phyloP scores from a whole-genome alignment of 2,113 vertebrate genomes.

The Eudyptes chrysolophus region DNA sequence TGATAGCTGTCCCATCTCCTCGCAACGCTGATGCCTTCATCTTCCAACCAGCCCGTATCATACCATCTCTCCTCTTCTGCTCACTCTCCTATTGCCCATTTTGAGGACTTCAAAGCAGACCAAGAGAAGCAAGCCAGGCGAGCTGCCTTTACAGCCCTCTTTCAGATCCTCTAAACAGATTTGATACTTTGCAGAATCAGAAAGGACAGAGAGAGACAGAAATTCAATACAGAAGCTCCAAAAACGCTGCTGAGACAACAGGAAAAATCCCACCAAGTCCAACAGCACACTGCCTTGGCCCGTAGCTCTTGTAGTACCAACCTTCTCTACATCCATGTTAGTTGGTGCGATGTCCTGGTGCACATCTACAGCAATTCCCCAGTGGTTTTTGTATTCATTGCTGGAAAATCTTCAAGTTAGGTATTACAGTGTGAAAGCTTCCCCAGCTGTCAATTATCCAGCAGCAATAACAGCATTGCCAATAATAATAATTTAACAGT shows the following conservation, averaged over 20 bases:
- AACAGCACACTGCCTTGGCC: not conserved
- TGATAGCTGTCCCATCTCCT: not conserved
- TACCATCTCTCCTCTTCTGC: not conserved
- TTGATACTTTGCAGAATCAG: not conserved
- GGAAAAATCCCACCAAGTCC: fast-evolving
- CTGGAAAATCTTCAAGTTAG: not conserved
- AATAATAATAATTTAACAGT: not conserved
- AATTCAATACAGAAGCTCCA: not conserved
- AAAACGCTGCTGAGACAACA: not conserved
- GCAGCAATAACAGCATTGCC: not conserved
- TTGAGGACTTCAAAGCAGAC: not conserved
- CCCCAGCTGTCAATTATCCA: not conserved
- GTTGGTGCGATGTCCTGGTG: not conserved
- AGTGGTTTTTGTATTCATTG: fast-evolving
- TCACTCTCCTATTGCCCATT: fast-evolving
- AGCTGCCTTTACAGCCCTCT: not conserved
- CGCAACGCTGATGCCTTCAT: fast-evolving
- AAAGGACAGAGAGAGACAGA: not conserved
- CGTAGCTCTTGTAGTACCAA: not conserved
- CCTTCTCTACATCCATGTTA: fast-evolving
- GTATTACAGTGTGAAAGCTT: not conserved
- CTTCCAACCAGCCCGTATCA: not conserved
- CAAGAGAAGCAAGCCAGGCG: not conserved
- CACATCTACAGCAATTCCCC: not conserved
- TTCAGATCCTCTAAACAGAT: not conserved